Base-by-base conservation (phyloP, 2,888 invertebrate genomes). In the Calameuta pallipes region DNA sequence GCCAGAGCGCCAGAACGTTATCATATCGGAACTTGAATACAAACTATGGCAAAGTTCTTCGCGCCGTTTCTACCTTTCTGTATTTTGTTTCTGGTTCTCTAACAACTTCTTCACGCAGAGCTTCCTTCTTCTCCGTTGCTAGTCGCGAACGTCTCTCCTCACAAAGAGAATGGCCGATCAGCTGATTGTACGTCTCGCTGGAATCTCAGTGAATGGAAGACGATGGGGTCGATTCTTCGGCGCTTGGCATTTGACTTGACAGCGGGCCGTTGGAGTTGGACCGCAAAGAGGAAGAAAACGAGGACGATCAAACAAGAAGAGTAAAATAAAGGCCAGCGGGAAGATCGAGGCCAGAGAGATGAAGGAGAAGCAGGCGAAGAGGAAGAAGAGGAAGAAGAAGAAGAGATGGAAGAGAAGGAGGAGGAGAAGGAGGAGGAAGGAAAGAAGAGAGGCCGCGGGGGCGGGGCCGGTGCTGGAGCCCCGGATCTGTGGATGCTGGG, bases 381-480 rank as follows among this genome's bases (percentile, higher is more conserved):
- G 80, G 75, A 75, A 79, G 76, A 80, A 75, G 73, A 80, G 80
- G 74, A 75, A 73, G 71, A 71, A 78, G 75, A 73, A 74, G 73
- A 74, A 79, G 82, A 78, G 76, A 75, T 75, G 74, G 79, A 80
- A 56, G 76, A 69, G 73, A 76, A 78, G 82, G 80, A 78, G 76
- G 80, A 78, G 80, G 76, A 78, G 74, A 74, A 81, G 76, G 79
- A 80, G 78, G 79, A 76, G 80, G 75, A 80, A 83, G 80, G 79
- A 82, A 76, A 82, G 82, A 36, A 76, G 76, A 85, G 83, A 83
- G 83, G 86, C 83, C 84, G 87, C 85, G 85, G 83, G 84, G 83
- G 83, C 82, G 83, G 83, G 84, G 87, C 87, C 89, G 88, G 89
- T 89, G 90, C 89, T 15, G 89, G 90, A 87, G 90, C 90, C 84